A percentile compares a stretch with the other conserved stretches of the same genome.
phyloP scores from a whole-genome alignment of 2,888 invertebrate species.

The Pimpla rufipes region DNA sequence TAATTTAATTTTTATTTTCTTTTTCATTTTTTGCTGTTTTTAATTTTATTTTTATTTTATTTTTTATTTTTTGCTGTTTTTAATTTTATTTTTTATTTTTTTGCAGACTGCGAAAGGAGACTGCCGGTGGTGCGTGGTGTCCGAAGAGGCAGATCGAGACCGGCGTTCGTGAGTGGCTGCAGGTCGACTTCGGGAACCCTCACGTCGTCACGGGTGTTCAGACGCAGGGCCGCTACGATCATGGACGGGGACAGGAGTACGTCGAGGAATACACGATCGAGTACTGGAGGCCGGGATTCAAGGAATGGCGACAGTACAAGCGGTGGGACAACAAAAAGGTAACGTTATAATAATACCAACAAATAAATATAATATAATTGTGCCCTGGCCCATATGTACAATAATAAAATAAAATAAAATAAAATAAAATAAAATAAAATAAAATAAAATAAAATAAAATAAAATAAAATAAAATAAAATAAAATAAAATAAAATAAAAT shows the following conservation, averaged over 20 bases:
- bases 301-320: constrained; percentile 89
- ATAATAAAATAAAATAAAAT: not conserved
- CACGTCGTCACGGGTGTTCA: constrained; percentile 90
- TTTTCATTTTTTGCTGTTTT: too few relatives aligned
- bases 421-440: not conserved
- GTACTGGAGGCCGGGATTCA: constrained; percentile 89
- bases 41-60: constrained; percentile 2
- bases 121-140: constrained; percentile 92
- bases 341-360: constrained; percentile 66
- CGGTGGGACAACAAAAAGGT: constrained; percentile 90
- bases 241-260: constrained; percentile 91
- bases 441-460: too few relatives aligned
- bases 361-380: too few relatives aligned
- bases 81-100: not conserved
- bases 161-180: constrained; percentile 89
- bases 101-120: constrained; percentile 89
- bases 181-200: constrained; percentile 88
- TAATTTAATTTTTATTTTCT: not conserved
- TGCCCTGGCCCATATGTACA: not conserved
- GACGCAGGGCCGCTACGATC: constrained; percentile 92
- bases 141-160: constrained; percentile 89
- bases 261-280: constrained; percentile 90
- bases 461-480: too few relatives aligned
- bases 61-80: not conserved
- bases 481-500: too few relatives aligned